Base-by-base conservation (phyloP, 2,797 vertebrate species). In the Semaprochilodus insignis region DNA sequence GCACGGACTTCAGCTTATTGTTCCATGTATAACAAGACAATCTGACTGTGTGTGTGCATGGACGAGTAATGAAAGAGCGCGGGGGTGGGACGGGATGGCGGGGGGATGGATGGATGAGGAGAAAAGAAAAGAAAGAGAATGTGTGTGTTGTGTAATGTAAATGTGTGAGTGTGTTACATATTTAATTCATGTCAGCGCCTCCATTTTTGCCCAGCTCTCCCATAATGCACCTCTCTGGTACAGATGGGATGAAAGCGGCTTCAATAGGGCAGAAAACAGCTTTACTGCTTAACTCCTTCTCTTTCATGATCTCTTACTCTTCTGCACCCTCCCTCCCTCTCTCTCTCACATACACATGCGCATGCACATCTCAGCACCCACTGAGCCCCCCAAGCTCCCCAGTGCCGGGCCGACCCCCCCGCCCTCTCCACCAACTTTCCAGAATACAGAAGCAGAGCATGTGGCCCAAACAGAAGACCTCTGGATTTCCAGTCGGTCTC, bases 231-330 rank as follows among this genome's bases (percentile, higher is more conserved):
- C 57, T 52, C 71, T 81, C 75, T 70, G 80, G 83, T 80, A 77
- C 84, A 81, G 55, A 79, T 51, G 60, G 72, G 73, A 82, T 82
- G 78, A 82, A 84, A 85, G 79, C 69, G 71, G 63, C 63, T 82
- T 84, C 63, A 82, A 80, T 79, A 81, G 82, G 84, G 74, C 80
- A 84, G 77, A 84, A 87, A 80, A 60, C 76, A 55, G 84, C 67
- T 77, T 80, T 74, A 40, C 60, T 85, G 83, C 77, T 87, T 73
- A 87, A 87, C 74, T 83, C 78, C 69, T 52, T 73, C 59, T 40
- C 77, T 67, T 59, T 81, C 80, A 67, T 25, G 40, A 79, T 82
- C 81, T 74, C 77, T 62, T 52, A 25, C 70, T 67, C 15, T 70
- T 48, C 52, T 76, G 10, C 13, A 60, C 25, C 17, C 34, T 54